Evolutionary conservation across 2,113 vertebrate genomes (phyloP).

Genomic region (Malurus cyaneus): DNA sequence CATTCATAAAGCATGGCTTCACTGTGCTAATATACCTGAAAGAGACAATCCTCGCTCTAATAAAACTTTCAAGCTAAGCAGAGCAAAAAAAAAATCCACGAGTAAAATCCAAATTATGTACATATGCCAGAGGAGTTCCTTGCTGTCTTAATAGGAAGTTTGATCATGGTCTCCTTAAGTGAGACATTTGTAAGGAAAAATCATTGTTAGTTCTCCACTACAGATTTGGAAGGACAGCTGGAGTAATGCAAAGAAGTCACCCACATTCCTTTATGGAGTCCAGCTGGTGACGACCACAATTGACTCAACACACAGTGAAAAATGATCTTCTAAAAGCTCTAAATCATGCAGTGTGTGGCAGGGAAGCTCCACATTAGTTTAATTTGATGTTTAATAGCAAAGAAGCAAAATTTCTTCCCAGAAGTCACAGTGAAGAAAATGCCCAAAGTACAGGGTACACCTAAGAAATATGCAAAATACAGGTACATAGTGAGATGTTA

Average conservation of each 20-base stretch:
- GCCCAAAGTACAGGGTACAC: background rate
- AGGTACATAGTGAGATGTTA: too few relatives aligned
- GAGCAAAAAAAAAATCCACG: background rate
- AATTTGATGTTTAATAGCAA: background rate
- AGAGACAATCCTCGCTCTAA: background rate
- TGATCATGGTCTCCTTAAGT: background rate
- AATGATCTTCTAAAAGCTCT: background rate
- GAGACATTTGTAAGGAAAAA: background rate
- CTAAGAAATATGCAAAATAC: too few relatives aligned
- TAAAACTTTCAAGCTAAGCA: background rate
- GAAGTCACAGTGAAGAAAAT: background rate
- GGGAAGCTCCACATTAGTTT: background rate
- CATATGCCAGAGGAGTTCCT: background rate
- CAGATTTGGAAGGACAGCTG: background rate
- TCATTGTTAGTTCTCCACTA: background rate
- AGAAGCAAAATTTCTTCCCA: background rate
- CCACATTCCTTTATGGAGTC: background rate
- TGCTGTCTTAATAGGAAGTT: background rate
- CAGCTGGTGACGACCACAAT: background rate
- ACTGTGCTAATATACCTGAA: background rate
- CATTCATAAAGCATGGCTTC: conserved; percentile 5
- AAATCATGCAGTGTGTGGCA: background rate
- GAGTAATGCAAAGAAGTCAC: background rate
- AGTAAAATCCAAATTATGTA: conserved; percentile 23
- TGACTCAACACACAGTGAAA: background rate